Percentiles rank a stretch among this genome's conserved stretches.
Conservation (phyloP, 2,113 vertebrate species). For the Chionodraco myersi region DNA sequence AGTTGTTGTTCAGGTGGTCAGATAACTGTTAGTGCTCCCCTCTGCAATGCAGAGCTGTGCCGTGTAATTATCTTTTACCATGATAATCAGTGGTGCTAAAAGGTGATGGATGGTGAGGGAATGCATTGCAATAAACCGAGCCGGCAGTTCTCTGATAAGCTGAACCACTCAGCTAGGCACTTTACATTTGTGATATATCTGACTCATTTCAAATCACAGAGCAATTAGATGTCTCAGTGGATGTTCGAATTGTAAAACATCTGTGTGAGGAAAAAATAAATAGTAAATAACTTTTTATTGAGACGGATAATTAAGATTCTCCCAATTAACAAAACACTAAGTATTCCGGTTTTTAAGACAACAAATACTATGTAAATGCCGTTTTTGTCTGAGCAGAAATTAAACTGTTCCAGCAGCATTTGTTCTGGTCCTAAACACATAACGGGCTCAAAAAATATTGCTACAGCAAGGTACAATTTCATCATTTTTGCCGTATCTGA, state of each 20-base stretch:
- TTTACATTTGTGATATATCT: conserved; percentile 42
- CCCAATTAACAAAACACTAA: conserved; percentile 15
- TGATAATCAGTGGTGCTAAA: conserved; percentile 74
- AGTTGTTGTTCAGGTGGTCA: conserved; percentile 64
- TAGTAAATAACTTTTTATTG: neutral
- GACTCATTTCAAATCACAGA: conserved; percentile 49
- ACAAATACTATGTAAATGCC: neutral
- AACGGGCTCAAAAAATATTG: conserved; percentile 26
- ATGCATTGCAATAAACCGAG: conserved; percentile 60
- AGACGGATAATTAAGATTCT: conserved; percentile 20
- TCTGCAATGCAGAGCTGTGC: conserved; percentile 39
- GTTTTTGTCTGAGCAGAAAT: neutral
- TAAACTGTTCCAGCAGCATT: neutral
- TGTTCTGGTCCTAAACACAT: neutral
- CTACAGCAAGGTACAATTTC: conserved; percentile 13
- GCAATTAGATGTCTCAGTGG: conserved; percentile 51
- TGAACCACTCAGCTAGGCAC: conserved; percentile 29
- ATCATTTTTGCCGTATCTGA: conserved; percentile 48
- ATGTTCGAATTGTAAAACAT: conserved; percentile 45
- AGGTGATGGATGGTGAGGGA: conserved; percentile 75
- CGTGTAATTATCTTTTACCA: conserved; percentile 72
- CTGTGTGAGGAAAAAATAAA: neutral
- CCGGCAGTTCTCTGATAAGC: conserved; percentile 53
- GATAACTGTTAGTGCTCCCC: conserved; percentile 54
- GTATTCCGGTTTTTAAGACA: conserved; percentile 20